Conservation (phyloP, 2,797 vertebrate genomes). For the Adelosebastes latens region DNA sequence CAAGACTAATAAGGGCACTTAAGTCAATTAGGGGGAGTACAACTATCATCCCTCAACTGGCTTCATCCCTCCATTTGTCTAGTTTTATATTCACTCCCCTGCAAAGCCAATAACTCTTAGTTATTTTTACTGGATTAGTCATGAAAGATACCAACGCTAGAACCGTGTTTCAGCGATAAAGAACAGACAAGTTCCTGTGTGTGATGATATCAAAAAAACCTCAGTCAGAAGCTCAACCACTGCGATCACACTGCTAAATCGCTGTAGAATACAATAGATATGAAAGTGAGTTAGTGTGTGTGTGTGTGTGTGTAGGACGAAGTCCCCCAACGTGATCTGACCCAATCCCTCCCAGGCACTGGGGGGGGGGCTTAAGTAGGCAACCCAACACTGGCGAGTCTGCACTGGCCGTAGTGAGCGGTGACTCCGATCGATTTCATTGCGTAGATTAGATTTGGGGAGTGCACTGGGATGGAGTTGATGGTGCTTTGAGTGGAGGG, state of each 20-base stretch:
- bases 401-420: constrained; percentile 17
- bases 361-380: constrained; percentile 28
- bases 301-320: background rate
- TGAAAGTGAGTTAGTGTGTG: background rate
- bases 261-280: background rate
- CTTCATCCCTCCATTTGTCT: constrained; percentile 25
- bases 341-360: constrained; percentile 1
- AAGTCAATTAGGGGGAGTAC: constrained; percentile 50
- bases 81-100: constrained; percentile 35
- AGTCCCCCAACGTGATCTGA: constrained; percentile 19
- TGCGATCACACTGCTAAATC: background rate
- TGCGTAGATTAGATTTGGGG: constrained; percentile 69
- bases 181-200: constrained; percentile 1
- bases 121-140: constrained; percentile 43
- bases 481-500: constrained; percentile 50
- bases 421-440: constrained; percentile 63
- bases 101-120: constrained; percentile 28
- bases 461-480: constrained; percentile 51
- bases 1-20: constrained; percentile 60
- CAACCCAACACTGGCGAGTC: constrained; percentile 50
- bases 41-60: constrained; percentile 36
- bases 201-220: background rate
- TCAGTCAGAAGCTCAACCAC: background rate
- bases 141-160: constrained; percentile 26
- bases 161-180: background rate